These are phyloP conservation scores for Dermolepida albohirtum DNA, from an alignment of 2,888 invertebrate genomes.

Conservation along the genomic window DNA sequence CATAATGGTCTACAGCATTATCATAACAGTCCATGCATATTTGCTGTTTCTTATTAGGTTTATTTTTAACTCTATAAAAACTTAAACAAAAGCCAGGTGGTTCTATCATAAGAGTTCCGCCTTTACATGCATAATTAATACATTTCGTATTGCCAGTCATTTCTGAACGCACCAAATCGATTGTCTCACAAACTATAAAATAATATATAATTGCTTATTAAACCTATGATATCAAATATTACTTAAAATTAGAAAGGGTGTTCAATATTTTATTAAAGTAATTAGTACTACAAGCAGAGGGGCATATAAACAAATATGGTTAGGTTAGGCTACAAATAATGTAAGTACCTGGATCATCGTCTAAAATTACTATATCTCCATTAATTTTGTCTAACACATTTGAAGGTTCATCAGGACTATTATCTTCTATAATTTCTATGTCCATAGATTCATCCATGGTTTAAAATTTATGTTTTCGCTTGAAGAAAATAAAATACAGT, in stretches of 20 bases:
- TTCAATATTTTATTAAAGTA: too few relatives aligned
- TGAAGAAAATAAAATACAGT: neutral
- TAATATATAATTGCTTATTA: conserved; percentile 8
- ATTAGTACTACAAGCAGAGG: neutral
- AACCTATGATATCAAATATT: too few relatives aligned
- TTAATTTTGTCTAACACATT: neutral
- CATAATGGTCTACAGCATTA: conserved; percentile 59
- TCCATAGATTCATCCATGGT: conserved; percentile 30
- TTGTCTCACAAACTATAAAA: conserved; percentile 53
- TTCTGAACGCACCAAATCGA: conserved; percentile 57
- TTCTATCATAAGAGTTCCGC: conserved; percentile 63
- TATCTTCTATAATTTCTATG: conserved; percentile 36
- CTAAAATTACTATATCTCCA: conserved; percentile 51
- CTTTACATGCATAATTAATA: conserved; percentile 69
- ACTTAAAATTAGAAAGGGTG: too few relatives aligned
- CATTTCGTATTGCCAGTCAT: conserved; percentile 62
- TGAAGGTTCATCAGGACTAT: conserved; percentile 9
- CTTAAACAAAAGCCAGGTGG: conserved; percentile 65
- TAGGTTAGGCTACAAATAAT: neutral
- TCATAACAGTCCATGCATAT: conserved; percentile 63
- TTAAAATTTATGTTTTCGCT: neutral
- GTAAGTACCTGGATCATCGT: conserved; percentile 47
- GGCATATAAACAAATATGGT: neutral
- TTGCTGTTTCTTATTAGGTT: conserved; percentile 60
- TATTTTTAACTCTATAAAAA: conserved; percentile 63